Percentiles rank a stretch among this genome's conserved stretches.
Conservation (phyloP, 2,113 vertebrate genomes). For the Pipa parva region DNA sequence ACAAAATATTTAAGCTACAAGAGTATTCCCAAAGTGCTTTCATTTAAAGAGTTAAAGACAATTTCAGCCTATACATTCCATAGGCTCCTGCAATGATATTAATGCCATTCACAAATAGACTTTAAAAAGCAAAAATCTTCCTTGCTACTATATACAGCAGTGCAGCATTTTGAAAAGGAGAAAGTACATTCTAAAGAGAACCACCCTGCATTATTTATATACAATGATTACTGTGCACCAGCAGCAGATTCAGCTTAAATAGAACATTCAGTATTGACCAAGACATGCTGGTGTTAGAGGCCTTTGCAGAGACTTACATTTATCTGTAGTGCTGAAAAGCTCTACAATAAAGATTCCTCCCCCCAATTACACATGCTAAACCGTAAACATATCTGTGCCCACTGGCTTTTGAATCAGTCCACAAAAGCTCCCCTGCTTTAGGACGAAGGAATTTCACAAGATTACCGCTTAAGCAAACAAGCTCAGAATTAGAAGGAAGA, state of each 20-base stretch:
- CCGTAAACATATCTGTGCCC: background rate
- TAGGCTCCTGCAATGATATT: background rate
- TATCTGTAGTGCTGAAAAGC: slow-evolving; percentile 12
- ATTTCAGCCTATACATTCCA: background rate
- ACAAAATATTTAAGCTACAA: no score
- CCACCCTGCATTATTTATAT: slow-evolving; percentile 41
- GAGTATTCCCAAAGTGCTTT: no score
- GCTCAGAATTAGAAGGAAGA: slow-evolving; percentile 7
- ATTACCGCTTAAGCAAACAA: slow-evolving; percentile 3
- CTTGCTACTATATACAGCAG: slow-evolving; percentile 1
- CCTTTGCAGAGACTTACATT: slow-evolving; percentile 26
- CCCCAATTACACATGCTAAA: slow-evolving; percentile 7
- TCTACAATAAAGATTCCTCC: slow-evolving; percentile 34
- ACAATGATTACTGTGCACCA: background rate
- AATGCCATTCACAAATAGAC: background rate
- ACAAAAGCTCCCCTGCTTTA: background rate
- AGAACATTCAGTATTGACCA: slow-evolving; percentile 24
- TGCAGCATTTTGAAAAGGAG: background rate
- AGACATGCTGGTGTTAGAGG: slow-evolving; percentile 22
- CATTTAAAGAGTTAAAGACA: background rate
- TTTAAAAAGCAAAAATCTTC: background rate
- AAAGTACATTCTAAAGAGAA: background rate
- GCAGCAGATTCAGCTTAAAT: slow-evolving; percentile 30
- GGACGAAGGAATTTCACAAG: slow-evolving; percentile 13
- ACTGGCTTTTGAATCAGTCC: background rate